Evolutionary conservation across 2,888 invertebrate genomes (phyloP).

Genomic region (Himalopsyche tibetana): DNA sequence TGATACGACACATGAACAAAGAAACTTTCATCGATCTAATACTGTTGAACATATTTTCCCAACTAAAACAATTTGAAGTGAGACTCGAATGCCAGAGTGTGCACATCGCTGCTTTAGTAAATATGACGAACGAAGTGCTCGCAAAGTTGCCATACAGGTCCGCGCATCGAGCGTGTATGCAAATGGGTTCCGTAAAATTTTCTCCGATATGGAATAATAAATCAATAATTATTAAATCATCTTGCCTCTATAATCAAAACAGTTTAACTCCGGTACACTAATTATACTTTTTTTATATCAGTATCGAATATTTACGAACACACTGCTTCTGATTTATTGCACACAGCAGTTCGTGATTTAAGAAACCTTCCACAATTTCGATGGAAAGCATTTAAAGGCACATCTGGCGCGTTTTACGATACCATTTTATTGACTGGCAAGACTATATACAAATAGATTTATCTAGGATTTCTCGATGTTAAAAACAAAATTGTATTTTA

Average conservation of each 20-base stretch:
- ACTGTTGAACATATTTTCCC: no score
- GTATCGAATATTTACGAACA: slow-evolving; percentile 48
- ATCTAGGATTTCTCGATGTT: neutral
- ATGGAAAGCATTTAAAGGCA: slow-evolving; percentile 10
- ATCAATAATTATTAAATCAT: slow-evolving; percentile 58
- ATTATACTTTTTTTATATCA: slow-evolving; percentile 53
- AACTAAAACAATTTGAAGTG: no score
- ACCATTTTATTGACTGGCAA: neutral
- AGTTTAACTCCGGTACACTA: slow-evolving; percentile 57
- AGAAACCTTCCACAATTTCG: slow-evolving; percentile 20
- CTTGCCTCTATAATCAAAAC: slow-evolving; percentile 56
- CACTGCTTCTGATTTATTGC: slow-evolving; percentile 33
- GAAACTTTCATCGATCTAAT: no score
- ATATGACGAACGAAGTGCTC: neutral
- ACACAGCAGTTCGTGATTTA: neutral
- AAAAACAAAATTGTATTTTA: no score
- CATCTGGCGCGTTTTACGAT: neutral
- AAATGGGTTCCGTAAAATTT: slow-evolving; percentile 9
- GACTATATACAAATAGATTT: neutral
- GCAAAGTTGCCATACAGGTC: slow-evolving; percentile 31
- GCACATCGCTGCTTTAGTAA: neutral
- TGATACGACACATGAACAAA: no score
- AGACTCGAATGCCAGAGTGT: neutral
- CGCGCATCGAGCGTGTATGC: slow-evolving; percentile 12
- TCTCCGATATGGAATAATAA: slow-evolving; percentile 44